Evolutionary conservation across 2,113 vertebrate species (phyloP), one percentile per base, ranked within the genome.

Genomic region (Opisthocomus hoazin): DNA sequence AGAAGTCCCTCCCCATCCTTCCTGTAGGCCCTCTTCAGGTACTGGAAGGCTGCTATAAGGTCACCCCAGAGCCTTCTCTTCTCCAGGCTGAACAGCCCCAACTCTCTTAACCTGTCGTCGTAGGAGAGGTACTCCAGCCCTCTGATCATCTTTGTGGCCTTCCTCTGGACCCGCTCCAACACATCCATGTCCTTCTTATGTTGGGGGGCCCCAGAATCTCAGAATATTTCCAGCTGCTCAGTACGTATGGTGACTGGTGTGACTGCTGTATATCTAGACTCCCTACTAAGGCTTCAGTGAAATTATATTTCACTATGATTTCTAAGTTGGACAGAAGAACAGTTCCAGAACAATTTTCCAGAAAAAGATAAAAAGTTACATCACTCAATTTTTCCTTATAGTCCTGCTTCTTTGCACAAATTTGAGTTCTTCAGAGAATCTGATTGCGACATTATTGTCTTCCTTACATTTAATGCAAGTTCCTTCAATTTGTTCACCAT

Each of bases 381-480:
- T n/a, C 6, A 34, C 9, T 83, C 22, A 43, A 7, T 66, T 87
- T 82, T 79, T 83, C 22, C 32, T 70, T 78, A 21, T 39, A 76
- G 34, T 75, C 27, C 20, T 58, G 9, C 57, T 93, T 91, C 69
- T 77, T 77, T 85, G 66, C 64, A n/a, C 37, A 63, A 46, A 73
- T 51, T 17, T 34, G 26, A 81, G 53, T 56, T 80, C 56, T 91
- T 84, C 58, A 65, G 64, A n/a, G 45, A 86, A 95, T 79, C 43
- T 80, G 84, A 81, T 80, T 68, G 51, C 79, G 76, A 80, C 29
- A 11, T 73, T 89, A 91, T 84, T 68, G 46, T 76, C 86, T 61
- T 66, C 36, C 60, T 93, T 84, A 71, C 41, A 75, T 95, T 96
- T 87, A 83, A 93, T 94, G 70, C 73, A 58, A 91, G n/a, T 94